Conservation (phyloP, 2,888 invertebrate genomes). For the Eupsilia transversa region DNA sequence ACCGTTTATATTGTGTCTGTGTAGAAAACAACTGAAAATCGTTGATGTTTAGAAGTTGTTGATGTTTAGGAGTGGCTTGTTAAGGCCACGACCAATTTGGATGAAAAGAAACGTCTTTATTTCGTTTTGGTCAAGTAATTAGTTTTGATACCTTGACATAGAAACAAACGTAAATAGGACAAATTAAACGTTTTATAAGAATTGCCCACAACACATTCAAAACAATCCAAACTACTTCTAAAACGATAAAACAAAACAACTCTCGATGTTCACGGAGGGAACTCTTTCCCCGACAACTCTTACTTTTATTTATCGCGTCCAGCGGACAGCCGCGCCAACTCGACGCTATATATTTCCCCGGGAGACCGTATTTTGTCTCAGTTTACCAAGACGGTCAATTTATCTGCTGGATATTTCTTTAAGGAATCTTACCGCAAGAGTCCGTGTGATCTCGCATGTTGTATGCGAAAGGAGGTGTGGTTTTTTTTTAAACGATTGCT, state of each 20-base stretch:
- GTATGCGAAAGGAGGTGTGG: neutral
- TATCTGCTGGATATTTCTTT: conserved; percentile 37
- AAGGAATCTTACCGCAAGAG: conserved; percentile 21
- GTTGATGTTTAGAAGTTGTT: neutral
- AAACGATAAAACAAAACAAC: conserved; percentile 10
- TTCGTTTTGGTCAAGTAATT: neutral
- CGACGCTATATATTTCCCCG: conserved; percentile 35
- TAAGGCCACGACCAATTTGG: neutral
- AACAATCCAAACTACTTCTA: conserved; percentile 5
- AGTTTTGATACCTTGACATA: neutral
- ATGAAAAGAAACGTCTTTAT: neutral
- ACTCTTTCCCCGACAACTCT: conserved; percentile 14
- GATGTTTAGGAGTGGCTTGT: conserved; percentile 8
- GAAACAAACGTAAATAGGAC: no score
- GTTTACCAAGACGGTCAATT: conserved; percentile 41
- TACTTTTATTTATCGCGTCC: conserved; percentile 32
- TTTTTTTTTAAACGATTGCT: neutral
- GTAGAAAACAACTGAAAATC: neutral
- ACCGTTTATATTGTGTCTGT: neutral
- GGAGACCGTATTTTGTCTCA: conserved; percentile 47
- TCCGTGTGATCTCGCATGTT: neutral
- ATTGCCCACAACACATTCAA: neutral
- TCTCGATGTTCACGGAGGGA: neutral
- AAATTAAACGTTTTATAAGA: neutral
- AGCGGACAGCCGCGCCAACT: conserved; percentile 22